phyloP scores from a whole-genome alignment of 2,113 vertebrate species.

The Puffinus mauretanicus region DNA sequence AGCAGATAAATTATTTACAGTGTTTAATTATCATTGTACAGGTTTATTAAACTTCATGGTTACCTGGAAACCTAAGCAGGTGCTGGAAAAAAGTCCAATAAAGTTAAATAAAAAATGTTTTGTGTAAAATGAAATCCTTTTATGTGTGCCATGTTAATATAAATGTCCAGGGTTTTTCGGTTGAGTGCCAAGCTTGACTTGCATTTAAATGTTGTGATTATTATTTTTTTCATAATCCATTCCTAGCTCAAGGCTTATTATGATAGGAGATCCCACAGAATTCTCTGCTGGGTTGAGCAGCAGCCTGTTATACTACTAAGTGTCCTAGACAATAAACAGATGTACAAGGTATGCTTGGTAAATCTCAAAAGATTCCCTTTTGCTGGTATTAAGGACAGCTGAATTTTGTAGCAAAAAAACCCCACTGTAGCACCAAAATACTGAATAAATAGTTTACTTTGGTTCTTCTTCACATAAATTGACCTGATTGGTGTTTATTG shows the following conservation, averaged over 20 bases:
- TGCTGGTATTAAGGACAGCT: conserved; percentile 16
- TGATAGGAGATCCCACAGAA: background rate
- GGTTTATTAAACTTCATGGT: conserved; percentile 77
- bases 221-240: conserved; percentile 23
- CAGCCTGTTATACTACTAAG: background rate
- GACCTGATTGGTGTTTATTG: conserved; percentile 15
- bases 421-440: background rate
- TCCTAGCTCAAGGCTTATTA: conserved; percentile 34
- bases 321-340: conserved; percentile 53
- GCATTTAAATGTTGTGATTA: conserved; percentile 15
- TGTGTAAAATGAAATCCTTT: conserved; percentile 41
- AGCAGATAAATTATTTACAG: conserved; percentile 74
- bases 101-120: conserved; percentile 51
- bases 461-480: background rate
- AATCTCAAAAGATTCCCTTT: background rate
- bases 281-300: conserved; percentile 1
- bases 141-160: conserved; percentile 32
- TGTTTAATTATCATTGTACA: conserved; percentile 74
- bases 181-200: conserved; percentile 17
- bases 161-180: conserved; percentile 2
- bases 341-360: background rate
- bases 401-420: conserved; percentile 34
- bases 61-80: conserved; percentile 69
- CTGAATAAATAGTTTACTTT: conserved; percentile 37
- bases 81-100: conserved; percentile 45